Base-by-base conservation (phyloP, 2,797 vertebrate genomes). In the Vipera latastei region DNA sequence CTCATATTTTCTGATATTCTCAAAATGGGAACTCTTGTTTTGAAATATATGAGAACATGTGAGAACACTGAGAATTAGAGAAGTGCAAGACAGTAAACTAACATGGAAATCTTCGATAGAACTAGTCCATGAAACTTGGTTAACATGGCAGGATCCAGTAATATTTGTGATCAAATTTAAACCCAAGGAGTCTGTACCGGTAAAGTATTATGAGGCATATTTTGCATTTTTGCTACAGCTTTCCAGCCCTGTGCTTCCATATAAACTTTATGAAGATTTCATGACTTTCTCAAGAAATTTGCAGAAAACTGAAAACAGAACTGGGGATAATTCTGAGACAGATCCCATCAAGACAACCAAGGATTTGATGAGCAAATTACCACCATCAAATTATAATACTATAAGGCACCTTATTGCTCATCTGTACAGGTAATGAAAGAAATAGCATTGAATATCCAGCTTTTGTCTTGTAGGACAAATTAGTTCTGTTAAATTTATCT, bases 181-280 rank as follows among this genome's bases (percentile, higher is more conserved):
- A n/a, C 4, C 56, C 55, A 59, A 22, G 20, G 18, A 44, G 6
- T 32, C 57, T 38, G 85, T 6, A 25, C 20, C 12, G 22, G 20
- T 14, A 20, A 61, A 22, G 20, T 32, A 14, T 92, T 86, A n/a
- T 89, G 57, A 91, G 12, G 6, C 38, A 3, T 53, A 6, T 85
- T 60, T 38, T 59, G 55, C 57, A 4, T 44, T 69, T 51, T 93
- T 2, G 0, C 90, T n/a, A 26, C 95, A 99, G 99, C 99, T 99
- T 63, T 98, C 99, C 0, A 98, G 98, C 83, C 98, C 99, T 0
- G 96, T 99, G 94, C 95, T 99, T 88, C 98, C 98, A 63, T 98
- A 97, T 97, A 98, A 98, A 90, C 97, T 99, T 91, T 99, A 99
- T 93, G 96, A 97, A 0, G 95, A 98, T 56, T 98, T 99, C 95